Evolutionary conservation across 1,140 invertebrate species (phyloP).

Genomic region (Drosophila varians): DNA sequence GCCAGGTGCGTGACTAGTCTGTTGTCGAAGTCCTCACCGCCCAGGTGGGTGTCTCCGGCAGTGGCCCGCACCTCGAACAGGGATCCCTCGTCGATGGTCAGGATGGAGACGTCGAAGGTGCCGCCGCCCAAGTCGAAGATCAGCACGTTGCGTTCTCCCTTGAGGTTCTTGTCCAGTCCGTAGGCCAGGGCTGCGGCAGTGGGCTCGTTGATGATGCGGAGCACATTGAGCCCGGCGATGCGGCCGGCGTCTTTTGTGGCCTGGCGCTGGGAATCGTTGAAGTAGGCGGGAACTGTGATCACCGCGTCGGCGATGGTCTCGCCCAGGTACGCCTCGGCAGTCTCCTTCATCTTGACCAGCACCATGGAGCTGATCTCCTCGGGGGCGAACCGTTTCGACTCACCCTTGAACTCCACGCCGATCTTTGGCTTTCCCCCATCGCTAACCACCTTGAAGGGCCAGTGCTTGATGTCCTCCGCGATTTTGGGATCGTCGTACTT

Average conservation of each 20-base stretch:
- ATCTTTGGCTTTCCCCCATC: slow-evolving; percentile 89
- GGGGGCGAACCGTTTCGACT: slow-evolving; percentile 89
- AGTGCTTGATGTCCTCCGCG: slow-evolving; percentile 90
- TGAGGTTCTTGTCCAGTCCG: slow-evolving; percentile 90
- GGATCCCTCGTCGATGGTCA: slow-evolving; percentile 93
- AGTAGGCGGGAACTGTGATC: slow-evolving; percentile 87
- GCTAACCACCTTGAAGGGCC: slow-evolving; percentile 89
- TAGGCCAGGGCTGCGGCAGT: slow-evolving; percentile 90
- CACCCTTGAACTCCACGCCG: slow-evolving; percentile 89
- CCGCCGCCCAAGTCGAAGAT: slow-evolving; percentile 91
- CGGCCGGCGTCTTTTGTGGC: slow-evolving; percentile 88
- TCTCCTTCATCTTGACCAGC: slow-evolving; percentile 92
- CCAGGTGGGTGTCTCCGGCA: slow-evolving; percentile 90
- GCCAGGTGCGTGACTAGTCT: slow-evolving; percentile 91
- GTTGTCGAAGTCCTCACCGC: slow-evolving; percentile 91
- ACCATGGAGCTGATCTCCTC: slow-evolving; percentile 93
- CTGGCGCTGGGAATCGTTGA: slow-evolving; percentile 88
- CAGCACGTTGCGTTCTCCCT: slow-evolving; percentile 90
- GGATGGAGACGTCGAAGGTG: slow-evolving; percentile 93
- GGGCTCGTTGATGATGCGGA: slow-evolving; percentile 90
- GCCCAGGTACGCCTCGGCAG: slow-evolving; percentile 91
- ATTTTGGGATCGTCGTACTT: slow-evolving; percentile 89
- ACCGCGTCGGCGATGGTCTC: slow-evolving; percentile 87
- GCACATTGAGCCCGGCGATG: slow-evolving; percentile 88
- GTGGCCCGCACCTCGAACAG: slow-evolving; percentile 91